Evolutionary conservation across 2,113 vertebrate species (phyloP).

Genomic region (Erythrolamprus reginae): DNA sequence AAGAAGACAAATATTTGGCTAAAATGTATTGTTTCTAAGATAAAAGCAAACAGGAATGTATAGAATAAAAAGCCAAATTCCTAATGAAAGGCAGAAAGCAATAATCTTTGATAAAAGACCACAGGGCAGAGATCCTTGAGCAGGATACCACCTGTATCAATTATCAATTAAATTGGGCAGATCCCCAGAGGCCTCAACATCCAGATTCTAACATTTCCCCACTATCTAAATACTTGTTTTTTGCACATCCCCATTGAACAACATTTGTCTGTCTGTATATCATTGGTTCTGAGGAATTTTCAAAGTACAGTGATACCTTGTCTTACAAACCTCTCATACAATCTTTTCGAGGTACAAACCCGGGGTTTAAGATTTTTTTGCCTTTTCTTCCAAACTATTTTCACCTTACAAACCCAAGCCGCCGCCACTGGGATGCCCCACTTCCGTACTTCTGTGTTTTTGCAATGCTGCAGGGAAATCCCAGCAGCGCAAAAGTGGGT

Average conservation of each 20-base stretch:
- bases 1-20: constrained; percentile 50
- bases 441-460: too few species aligned
- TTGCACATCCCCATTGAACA: neutral
- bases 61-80: neutral
- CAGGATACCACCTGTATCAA: neutral
- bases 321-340: too few species aligned
- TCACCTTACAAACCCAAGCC: too few species aligned
- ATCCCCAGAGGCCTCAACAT: neutral
- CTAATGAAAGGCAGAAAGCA: neutral
- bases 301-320: too few species aligned
- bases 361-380: too few species aligned
- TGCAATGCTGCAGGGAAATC: too few species aligned
- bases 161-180: neutral
- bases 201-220: neutral
- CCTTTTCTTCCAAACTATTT: too few species aligned
- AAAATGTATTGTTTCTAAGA: constrained; percentile 41
- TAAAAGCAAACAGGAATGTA: constrained; percentile 10
- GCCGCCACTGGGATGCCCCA: too few species aligned
- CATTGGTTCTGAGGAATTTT: neutral
- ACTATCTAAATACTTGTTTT: neutral
- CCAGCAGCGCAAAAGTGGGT: too few species aligned
- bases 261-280: neutral
- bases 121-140: neutral
- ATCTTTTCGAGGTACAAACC: too few species aligned
- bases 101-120: neutral